Evolutionary conservation across 2,888 invertebrate species (phyloP).

Genomic region (Lithophane socia): DNA sequence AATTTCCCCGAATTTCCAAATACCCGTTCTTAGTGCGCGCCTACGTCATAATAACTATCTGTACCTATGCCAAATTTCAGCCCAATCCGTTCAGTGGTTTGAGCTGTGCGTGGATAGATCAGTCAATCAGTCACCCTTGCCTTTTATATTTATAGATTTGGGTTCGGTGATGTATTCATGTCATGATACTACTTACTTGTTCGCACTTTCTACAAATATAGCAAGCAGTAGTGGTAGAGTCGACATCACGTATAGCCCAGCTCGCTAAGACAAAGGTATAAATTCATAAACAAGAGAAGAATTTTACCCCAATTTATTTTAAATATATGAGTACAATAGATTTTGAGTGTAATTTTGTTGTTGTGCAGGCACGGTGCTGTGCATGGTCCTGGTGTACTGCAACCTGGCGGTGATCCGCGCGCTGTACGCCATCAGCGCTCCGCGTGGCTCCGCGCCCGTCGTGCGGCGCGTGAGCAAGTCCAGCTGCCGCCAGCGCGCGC

Average conservation of each 20-base stretch:
- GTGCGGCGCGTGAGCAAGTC: slow-evolving; percentile 84
- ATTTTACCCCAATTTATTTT: neutral
- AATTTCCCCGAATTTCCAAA: no score
- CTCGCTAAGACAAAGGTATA: no score
- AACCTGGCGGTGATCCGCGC: slow-evolving; percentile 95
- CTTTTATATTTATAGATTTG: no score
- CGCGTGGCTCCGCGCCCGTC: slow-evolving; percentile 78
- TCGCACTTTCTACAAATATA: neutral
- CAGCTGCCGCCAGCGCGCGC: slow-evolving; percentile 78
- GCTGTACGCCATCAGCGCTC: slow-evolving; percentile 91
- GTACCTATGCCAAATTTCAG: no score
- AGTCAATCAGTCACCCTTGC: no score
- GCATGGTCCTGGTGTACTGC: slow-evolving; percentile 94
- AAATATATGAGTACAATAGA: no score
- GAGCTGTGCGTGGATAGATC: no score
- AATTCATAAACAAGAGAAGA: neutral
- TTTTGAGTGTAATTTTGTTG: neutral
- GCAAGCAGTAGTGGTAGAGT: neutral
- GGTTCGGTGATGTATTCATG: neutral
- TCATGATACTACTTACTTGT: neutral
- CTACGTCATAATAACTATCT: no score
- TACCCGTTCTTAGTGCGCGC: no score
- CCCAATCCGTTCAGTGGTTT: no score
- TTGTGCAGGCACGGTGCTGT: slow-evolving; percentile 92
- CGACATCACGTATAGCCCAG: neutral